Conservation (phyloP, 1,140 invertebrate genomes). For the Ceratosolen fusciceps region DNA sequence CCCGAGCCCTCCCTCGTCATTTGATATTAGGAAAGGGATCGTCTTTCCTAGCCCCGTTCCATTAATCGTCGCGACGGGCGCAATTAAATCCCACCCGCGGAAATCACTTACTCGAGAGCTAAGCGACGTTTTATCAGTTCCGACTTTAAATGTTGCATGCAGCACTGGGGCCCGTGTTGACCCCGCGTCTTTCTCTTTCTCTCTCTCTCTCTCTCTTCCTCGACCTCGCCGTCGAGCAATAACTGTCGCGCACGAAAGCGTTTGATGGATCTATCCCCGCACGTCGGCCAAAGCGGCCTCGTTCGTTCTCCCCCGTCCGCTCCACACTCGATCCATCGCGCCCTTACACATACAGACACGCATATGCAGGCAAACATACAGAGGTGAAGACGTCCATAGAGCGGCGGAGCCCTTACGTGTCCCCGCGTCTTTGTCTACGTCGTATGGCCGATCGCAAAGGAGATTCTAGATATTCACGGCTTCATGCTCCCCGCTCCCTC, state of each 20-base stretch:
- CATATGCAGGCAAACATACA: too few relatives aligned
- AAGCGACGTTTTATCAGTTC: slow-evolving; percentile 18
- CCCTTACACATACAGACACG: too few relatives aligned
- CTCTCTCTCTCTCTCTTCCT: not conserved
- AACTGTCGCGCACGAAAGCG: slow-evolving; percentile 20
- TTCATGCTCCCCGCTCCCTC: too few relatives aligned
- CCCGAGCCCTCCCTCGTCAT: not conserved
- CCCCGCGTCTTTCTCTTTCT: not conserved
- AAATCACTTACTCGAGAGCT: slow-evolving; percentile 43
- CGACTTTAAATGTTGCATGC: slow-evolving; percentile 21
- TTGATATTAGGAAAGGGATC: not conserved
- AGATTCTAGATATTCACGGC: too few relatives aligned
- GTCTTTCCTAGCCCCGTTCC: not conserved
- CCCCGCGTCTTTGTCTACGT: too few relatives aligned
- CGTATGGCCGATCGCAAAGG: too few relatives aligned
- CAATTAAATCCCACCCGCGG: slow-evolving; percentile 35
- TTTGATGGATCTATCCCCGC: slow-evolving; percentile 35
- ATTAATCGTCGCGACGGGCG: slow-evolving; percentile 11
- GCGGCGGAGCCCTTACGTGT: too few relatives aligned
- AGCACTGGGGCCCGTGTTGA: not conserved
- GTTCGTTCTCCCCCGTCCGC: not conserved
- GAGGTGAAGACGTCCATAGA: too few relatives aligned
- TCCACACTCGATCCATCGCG: too few relatives aligned
- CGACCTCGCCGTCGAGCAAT: not conserved
- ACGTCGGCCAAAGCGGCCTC: slow-evolving; percentile 13